Evolutionary conservation across 2,888 invertebrate species (phyloP).

Genomic region (Aphodius sticticus): DNA sequence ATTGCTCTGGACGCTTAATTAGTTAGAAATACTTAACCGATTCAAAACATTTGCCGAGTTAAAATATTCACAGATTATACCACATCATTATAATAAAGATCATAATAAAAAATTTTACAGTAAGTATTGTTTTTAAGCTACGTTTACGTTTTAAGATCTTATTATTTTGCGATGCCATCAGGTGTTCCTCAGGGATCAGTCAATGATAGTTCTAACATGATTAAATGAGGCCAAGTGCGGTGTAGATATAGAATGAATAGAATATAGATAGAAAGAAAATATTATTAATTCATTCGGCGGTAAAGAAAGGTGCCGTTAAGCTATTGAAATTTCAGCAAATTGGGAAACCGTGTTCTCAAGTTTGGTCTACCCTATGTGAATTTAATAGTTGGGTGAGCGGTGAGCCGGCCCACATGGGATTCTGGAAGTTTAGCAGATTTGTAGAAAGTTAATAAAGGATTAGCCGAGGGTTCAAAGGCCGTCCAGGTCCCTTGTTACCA

Average conservation of each 20-base stretch:
- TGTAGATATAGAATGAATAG: no score
- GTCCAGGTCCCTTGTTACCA: neutral
- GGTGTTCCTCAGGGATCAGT: no score
- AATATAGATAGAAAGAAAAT: neutral
- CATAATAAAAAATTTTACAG: no score
- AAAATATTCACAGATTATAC: no score
- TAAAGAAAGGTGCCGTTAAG: neutral
- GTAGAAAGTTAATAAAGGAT: neutral
- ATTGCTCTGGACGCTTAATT: neutral
- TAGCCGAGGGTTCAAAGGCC: neutral
- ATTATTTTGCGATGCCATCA: no score
- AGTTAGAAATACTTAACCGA: neutral
- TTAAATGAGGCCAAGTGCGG: no score
- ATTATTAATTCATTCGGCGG: neutral
- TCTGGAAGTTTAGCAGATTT: neutral
- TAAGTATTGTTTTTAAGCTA: no score
- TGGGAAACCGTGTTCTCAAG: neutral
- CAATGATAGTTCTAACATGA: no score
- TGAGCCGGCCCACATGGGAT: neutral
- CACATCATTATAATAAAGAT: no score
- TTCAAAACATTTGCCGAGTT: neutral
- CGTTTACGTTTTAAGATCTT: no score
- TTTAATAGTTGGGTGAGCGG: neutral
- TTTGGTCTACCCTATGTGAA: neutral
- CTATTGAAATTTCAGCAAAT: neutral